These are phyloP conservation scores for Drosophila birchii DNA, from an alignment of 2,888 invertebrate genomes.

Conservation along the genomic window DNA sequence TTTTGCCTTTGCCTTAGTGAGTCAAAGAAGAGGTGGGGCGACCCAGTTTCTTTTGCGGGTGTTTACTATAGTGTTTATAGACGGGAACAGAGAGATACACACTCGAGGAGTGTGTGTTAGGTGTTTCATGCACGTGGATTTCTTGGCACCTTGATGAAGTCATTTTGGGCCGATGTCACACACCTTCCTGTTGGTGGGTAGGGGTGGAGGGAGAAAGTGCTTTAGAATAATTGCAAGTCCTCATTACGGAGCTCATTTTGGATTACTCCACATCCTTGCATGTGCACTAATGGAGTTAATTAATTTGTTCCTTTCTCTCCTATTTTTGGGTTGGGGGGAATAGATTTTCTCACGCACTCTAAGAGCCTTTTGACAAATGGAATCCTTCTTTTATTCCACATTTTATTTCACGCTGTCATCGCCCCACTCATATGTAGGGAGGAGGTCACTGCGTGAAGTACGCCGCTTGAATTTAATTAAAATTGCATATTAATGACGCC, in stretches of 20 bases:
- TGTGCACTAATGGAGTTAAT: slow-evolving; percentile 67
- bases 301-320: slow-evolving; percentile 41
- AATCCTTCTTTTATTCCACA: slow-evolving; percentile 68
- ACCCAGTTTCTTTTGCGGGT: slow-evolving; percentile 69
- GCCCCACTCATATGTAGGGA: slow-evolving; percentile 19
- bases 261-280: slow-evolving; percentile 31
- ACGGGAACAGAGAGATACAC: slow-evolving; percentile 15
- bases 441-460: slow-evolving; percentile 45
- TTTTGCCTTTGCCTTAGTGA: slow-evolving; percentile 57
- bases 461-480: slow-evolving; percentile 71
- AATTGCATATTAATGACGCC: slow-evolving; percentile 78
- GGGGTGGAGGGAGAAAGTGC: not conserved
- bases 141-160: slow-evolving; percentile 58
- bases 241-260: slow-evolving; percentile 59
- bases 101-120: slow-evolving; percentile 44
- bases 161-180: slow-evolving; percentile 52
- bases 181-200: slow-evolving; percentile 23
- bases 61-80: slow-evolving; percentile 27
- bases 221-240: slow-evolving; percentile 48
- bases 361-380: slow-evolving; percentile 65
- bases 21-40: slow-evolving; percentile 41
- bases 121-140: slow-evolving; percentile 45
- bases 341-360: slow-evolving; percentile 56
- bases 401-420: slow-evolving; percentile 76
- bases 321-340: slow-evolving; percentile 6